Conservation (phyloP, 1,140 invertebrate genomes). For the Psix sp. region DNA sequence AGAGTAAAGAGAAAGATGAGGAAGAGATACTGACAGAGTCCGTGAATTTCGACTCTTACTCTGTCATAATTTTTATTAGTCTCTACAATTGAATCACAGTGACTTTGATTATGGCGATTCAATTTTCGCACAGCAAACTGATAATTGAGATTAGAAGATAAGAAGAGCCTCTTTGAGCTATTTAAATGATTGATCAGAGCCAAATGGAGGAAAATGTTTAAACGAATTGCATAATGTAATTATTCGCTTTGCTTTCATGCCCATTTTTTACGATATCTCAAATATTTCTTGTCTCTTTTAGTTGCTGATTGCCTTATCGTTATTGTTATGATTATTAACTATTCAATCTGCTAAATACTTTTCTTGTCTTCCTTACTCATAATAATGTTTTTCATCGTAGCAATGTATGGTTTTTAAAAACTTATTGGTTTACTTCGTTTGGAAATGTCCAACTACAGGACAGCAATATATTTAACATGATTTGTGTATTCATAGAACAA, state of each 20-base stretch:
- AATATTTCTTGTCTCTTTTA: constrained; percentile 4
- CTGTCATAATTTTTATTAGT: constrained; percentile 31
- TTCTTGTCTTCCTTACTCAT: constrained; percentile 21
- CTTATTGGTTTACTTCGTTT: constrained; percentile 26
- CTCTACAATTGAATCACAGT: constrained; percentile 60
- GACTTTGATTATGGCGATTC: constrained; percentile 58
- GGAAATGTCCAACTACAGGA: constrained; percentile 17
- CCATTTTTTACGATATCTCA: constrained; percentile 8
- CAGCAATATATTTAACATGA: constrained; percentile 30
- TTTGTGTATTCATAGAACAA: constrained; percentile 43
- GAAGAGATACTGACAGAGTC: constrained; percentile 6
- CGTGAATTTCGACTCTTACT: constrained; percentile 13
- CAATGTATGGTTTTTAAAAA: constrained; percentile 34
- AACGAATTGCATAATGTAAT: constrained; percentile 24
- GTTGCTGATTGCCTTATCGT: constrained; percentile 3
- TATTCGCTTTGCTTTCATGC: constrained; percentile 18
- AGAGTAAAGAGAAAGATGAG: neutral
- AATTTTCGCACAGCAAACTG: constrained; percentile 30
- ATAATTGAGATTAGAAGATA: constrained; percentile 19
- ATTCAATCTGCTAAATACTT: constrained; percentile 27
- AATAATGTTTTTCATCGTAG: constrained; percentile 42
- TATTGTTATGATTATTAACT: constrained; percentile 20
- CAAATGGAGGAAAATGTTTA: constrained; percentile 28
- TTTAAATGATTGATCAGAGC: constrained; percentile 29
- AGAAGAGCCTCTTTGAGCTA: constrained; percentile 45